Conservation (phyloP, 2,113 vertebrate species). For the Podocnemis expansa region DNA sequence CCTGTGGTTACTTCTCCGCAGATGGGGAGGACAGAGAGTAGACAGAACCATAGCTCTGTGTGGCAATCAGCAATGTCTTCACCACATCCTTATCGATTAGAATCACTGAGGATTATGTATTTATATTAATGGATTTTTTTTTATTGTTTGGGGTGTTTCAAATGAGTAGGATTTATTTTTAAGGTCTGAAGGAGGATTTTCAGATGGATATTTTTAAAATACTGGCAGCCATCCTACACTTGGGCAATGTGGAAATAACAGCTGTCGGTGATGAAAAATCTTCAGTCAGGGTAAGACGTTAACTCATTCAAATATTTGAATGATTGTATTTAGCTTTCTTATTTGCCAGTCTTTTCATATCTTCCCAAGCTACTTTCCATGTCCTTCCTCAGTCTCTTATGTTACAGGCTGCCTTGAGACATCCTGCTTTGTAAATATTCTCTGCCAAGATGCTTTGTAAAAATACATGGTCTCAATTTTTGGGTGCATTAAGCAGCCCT, state of each 20-base stretch:
- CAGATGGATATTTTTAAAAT: conserved; percentile 91
- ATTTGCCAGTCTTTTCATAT: background rate
- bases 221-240: conserved; percentile 91
- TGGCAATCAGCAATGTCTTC: background rate
- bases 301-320: background rate
- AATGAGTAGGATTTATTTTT: conserved; percentile 3
- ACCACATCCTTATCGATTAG: background rate
- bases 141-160: background rate
- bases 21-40: conserved; percentile 1
- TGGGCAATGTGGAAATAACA: conserved; percentile 90
- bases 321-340: background rate
- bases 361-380: background rate
- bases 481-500: background rate
- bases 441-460: background rate
- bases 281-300: conserved; percentile 84
- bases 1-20: background rate
- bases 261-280: conserved; percentile 84
- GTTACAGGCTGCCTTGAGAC: background rate
- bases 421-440: background rate
- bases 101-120: background rate
- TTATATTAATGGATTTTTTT: background rate
- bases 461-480: background rate
- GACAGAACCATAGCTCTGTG: conserved; percentile 4
- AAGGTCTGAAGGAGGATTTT: conserved; percentile 89
- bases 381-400: background rate